Base-by-base conservation (phyloP, 2,888 invertebrate genomes). In the Tetragonisca angustula region DNA sequence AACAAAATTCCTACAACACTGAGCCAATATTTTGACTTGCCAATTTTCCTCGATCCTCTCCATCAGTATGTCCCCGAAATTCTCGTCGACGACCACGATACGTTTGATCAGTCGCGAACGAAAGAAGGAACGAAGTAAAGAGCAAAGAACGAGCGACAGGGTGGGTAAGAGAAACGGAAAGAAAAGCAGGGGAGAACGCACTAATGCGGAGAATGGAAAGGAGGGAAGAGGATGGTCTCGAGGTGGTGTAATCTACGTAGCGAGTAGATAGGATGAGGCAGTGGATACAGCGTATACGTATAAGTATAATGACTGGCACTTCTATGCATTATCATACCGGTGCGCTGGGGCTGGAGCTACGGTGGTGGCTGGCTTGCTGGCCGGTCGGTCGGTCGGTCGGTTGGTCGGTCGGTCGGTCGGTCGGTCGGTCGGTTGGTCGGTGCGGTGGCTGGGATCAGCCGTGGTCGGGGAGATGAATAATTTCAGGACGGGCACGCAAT, bases 401-500 rank as follows among this genome's bases (percentile, higher is more conserved):
- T 43, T 1, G 88, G 79, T 86, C 89, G 91, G 89, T 84, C 90
- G 43, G 43, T 43, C 43, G 43, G 43, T 43, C 11, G 43, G 43
- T 43, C 9, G 72, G 82, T 84, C 9, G 43, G 36, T 43, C 36
- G 36, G 36, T 43, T 9, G 32, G 32, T 32, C 83, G 79, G 87
- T 65, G 86, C 83, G 87, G 88, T 84, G 90, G 89, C 89, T 91
- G 88, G 91, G 92, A 92, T 92, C 92, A 88, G 90, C 89, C 89
- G 89, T 89, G 89, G 88, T 88, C 91, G 92, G 91, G 92, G 92
- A 93, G 94, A 94, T 94, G 94, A 94, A 94, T 94, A 94, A 94
- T 94, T 94, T 94, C 93, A 94, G 93, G 92, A 94, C 93, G 91
- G 93, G 92, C 93, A 93, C 93, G 94, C 93, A 94, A 94, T 94